Evolutionary conservation across 2,888 invertebrate genomes (phyloP), one percentile per base, ranked within the genome.

Genomic region (Andrena haemorrhoa): DNA sequence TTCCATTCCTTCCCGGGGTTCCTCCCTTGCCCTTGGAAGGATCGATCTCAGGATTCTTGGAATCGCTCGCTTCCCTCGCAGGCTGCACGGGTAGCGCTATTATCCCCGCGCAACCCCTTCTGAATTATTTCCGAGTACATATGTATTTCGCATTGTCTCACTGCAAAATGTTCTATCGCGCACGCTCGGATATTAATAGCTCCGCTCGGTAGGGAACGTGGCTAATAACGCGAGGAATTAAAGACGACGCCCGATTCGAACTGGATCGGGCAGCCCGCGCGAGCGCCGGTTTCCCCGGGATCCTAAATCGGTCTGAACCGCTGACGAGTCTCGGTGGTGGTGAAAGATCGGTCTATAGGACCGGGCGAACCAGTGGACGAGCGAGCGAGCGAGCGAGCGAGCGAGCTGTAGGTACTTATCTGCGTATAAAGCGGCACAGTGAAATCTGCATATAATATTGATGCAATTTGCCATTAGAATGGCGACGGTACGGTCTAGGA

Each of bases 371-470:
- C 2, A 23, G 47, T 29, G 26, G 33, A 51, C 58, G 12, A 7
- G 65, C 33, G 10, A 16, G 70, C 51, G 23, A 41, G 53, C 58
- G 12, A 7, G 65, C 33, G 10, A 16, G 70, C 51, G 23, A 41
- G 53, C 75, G 58, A 64, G 75, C 86, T 75, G 82, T 83, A 72
- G 79, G 82, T 86, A 86, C 86, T 86, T 86, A 86, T 86, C 84
- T 76, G 72, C 84, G 84, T 79, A 84, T 87, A 87, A 87, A 86
- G 83, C 80, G 74, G 82, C 71, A 81, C 85, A 75, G 86, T 75
- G 83, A 89, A 91, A 92, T 92, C 91, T 92, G 89, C 92, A 92
- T 92, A 91, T 92, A 91, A 92, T 90, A 92, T 92, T 91, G 92
- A 92, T 91, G 91, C 90, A 92, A 92, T 92, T 92, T 90, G 91